A percentile compares a stretch with the other conserved stretches of the same genome.
phyloP scores from a whole-genome alignment of 2,797 vertebrate species.

The Sebastes vulpes region DNA sequence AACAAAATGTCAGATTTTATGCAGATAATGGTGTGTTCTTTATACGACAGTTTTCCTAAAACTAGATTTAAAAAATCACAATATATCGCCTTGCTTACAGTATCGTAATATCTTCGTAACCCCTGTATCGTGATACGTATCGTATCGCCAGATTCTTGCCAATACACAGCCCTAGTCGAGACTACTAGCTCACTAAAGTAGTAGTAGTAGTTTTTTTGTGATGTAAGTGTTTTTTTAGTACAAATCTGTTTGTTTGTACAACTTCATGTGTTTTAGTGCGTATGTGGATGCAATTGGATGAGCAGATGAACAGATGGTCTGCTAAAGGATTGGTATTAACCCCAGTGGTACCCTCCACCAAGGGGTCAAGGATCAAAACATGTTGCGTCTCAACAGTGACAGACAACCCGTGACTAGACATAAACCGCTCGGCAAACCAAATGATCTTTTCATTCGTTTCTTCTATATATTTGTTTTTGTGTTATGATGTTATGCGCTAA shows the following conservation, averaged over 20 bases:
- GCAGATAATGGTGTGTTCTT: no score
- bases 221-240: background rate
- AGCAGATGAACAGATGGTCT: slow-evolving; percentile 43
- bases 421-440: background rate
- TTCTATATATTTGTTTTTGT: background rate
- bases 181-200: background rate
- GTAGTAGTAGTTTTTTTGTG: background rate
- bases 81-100: no score
- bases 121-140: no score
- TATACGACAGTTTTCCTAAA: no score
- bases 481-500: background rate
- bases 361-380: slow-evolving; percentile 6
- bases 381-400: background rate
- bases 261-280: background rate
- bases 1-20: no score
- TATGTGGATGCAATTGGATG: slow-evolving; percentile 1
- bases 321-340: slow-evolving; percentile 35
- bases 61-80: no score
- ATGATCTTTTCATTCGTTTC: background rate
- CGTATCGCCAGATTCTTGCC: no score
- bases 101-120: no score
- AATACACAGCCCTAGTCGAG: background rate
- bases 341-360: background rate
- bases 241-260: background rate
- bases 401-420: background rate